These are phyloP conservation scores for Brevimyrus niger DNA, from an alignment of 2,113 vertebrate species.

Conservation along the genomic window DNA sequence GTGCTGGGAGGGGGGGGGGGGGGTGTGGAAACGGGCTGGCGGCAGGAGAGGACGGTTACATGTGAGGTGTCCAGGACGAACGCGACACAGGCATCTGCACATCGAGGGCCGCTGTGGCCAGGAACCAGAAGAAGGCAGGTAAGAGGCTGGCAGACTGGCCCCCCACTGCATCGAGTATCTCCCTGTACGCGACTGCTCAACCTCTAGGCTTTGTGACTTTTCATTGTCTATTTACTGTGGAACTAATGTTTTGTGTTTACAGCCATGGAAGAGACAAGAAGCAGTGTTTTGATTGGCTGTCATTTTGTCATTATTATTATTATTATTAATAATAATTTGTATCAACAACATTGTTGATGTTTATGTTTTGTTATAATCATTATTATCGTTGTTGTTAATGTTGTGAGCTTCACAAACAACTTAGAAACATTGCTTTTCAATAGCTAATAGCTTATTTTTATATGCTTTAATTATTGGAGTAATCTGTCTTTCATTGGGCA, in stretches of 20 bases:
- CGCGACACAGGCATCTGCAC: not conserved
- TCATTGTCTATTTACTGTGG: not conserved
- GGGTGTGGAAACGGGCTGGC: not conserved
- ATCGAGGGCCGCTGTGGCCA: not conserved
- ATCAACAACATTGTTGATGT: not conserved
- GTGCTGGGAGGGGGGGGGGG: not conserved
- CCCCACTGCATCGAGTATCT: not conserved
- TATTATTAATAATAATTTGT: not conserved
- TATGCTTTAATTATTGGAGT: not conserved
- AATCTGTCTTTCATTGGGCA: not conserved
- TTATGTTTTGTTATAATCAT: not conserved
- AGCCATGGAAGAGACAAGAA: not conserved
- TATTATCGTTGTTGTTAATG: not conserved
- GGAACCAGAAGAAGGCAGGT: not conserved
- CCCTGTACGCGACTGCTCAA: not conserved
- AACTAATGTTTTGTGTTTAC: not conserved
- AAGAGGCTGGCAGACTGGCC: not conserved
- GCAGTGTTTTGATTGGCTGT: not conserved
- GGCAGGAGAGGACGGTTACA: not conserved
- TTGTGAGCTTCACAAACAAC: not conserved
- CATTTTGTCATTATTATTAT: not conserved
- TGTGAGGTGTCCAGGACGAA: not conserved
- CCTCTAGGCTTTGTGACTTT: not conserved
- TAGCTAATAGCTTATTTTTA: not conserved
- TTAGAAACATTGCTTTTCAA: not conserved